Evolutionary conservation across 1,140 invertebrate species (phyloP).

Genomic region (Zaprionus ghesquierei): DNA sequence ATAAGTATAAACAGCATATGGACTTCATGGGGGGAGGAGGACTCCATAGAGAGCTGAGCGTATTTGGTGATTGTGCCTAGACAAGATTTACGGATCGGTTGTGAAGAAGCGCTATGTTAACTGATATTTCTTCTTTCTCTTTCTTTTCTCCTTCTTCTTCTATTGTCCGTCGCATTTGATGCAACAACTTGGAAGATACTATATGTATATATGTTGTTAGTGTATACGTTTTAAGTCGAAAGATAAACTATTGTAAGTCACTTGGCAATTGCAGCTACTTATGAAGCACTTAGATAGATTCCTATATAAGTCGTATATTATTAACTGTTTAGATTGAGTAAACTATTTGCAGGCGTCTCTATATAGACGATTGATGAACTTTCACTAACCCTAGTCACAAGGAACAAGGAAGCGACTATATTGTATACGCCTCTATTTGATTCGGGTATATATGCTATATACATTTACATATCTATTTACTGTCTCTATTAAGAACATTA

Average conservation of each 20-base stretch:
- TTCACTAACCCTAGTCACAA: slow-evolving; percentile 68
- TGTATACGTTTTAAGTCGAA: slow-evolving; percentile 1
- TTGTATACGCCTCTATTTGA: slow-evolving; percentile 21
- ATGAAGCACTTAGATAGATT: slow-evolving; percentile 32
- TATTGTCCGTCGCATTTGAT: slow-evolving; percentile 47
- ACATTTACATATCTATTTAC: slow-evolving; percentile 11
- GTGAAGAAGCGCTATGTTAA: background rate
- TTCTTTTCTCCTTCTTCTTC: background rate
- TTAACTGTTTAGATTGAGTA: background rate
- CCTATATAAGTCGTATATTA: slow-evolving; percentile 4
- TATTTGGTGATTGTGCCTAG: slow-evolving; percentile 23
- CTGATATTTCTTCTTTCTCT: slow-evolving; percentile 10
- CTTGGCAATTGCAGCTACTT: slow-evolving; percentile 42
- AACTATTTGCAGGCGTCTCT: slow-evolving; percentile 22
- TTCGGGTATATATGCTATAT: slow-evolving; percentile 19
- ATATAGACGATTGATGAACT: slow-evolving; percentile 31
- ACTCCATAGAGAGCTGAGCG: slow-evolving; percentile 26
- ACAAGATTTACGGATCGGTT: slow-evolving; percentile 4
- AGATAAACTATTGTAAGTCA: slow-evolving; percentile 48
- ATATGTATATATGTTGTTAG: background rate
- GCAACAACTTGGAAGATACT: slow-evolving; percentile 36
- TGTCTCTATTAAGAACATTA: slow-evolving; percentile 19
- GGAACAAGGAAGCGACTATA: slow-evolving; percentile 68
- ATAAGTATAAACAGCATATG: slow-evolving; percentile 19
- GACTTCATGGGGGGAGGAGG: background rate